Base-by-base conservation (phyloP, 2,888 invertebrate genomes). In the Drosophila hamatofila region DNA sequence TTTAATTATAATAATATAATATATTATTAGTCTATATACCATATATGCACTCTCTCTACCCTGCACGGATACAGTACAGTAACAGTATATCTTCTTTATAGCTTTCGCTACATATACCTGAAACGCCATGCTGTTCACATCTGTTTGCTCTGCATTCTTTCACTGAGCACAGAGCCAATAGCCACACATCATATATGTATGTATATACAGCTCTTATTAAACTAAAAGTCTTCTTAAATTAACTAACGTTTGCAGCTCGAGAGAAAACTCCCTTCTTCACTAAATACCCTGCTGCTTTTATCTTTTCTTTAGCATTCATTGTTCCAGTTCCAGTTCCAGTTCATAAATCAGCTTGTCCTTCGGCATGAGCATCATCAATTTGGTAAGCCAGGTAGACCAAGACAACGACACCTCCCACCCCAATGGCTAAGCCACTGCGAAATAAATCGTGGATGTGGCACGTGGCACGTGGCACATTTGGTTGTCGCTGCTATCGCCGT, bases 321-420 rank as follows among this genome's bases (percentile, higher is more conserved):
- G 25, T 33, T 33, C 21, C 27, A 44, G 41, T 58, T 18, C 12
- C 23, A 21, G 52, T 46, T 42, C 23, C 11, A 57, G 41, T 72
- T 68, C 68, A 78, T 78, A 78, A 78, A 78, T 78, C 78, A 80
- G 65, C 49, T 42, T 68, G 57, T 68, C 51, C 52, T 60, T 54
- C n/a, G 14, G 42, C 30, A 33, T 27, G 41, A 61, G 48, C 62
- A 72, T 72, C 80, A 78, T 72, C 68, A 69, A 78, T 78, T 78
- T 9, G 42, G 62, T 52, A 41, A 33, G 51, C 48, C 58, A 68
- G 65, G 79, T 73, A 42, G 52, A 25, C 25, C 18, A 21, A 16
- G 16, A 21, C 16, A 44, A 21, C 8, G 23, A 12, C 16, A 18
- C 6, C 39, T 25, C 11, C 21, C 51, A 25, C 39, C 51, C 39